These are phyloP conservation scores for Nansenia antarctica DNA, from an alignment of 2,113 vertebrate species.

Conservation along the genomic window DNA sequence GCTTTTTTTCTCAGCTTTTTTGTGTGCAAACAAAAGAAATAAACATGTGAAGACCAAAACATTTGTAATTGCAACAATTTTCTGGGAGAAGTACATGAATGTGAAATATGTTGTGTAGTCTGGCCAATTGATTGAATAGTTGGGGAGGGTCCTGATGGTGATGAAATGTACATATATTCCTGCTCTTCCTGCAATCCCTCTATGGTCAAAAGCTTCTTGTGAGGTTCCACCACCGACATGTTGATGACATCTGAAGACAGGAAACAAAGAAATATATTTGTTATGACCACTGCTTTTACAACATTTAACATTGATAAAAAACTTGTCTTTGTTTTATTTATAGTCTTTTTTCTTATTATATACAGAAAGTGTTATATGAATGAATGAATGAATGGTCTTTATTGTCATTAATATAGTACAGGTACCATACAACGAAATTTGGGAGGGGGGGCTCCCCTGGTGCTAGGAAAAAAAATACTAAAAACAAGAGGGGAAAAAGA, in stretches of 20 bases:
- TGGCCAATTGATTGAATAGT: no score
- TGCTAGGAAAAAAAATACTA: no score
- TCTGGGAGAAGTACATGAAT: no score
- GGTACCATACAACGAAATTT: constrained; percentile 51
- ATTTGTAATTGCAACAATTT: no score
- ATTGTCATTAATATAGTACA: background rate
- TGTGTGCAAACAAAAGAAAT: constrained; percentile 55
- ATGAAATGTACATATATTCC: constrained; percentile 41
- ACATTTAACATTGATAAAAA: no score
- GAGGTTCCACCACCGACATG: constrained; percentile 36
- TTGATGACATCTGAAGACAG: constrained; percentile 31
- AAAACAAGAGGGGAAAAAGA: no score
- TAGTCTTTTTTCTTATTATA: background rate
- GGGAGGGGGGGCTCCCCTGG: background rate
- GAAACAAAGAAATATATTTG: background rate
- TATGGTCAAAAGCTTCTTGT: constrained; percentile 48
- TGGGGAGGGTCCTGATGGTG: no score
- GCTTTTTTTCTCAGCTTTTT: no score
- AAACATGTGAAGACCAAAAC: no score
- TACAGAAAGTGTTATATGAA: no score
- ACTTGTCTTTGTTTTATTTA: background rate
- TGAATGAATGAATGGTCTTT: no score
- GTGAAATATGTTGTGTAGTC: no score
- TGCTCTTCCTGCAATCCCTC: constrained; percentile 35
- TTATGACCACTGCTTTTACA: background rate